phyloP scores from a whole-genome alignment of 2,888 invertebrate species.

The Cistogaster globosa region DNA sequence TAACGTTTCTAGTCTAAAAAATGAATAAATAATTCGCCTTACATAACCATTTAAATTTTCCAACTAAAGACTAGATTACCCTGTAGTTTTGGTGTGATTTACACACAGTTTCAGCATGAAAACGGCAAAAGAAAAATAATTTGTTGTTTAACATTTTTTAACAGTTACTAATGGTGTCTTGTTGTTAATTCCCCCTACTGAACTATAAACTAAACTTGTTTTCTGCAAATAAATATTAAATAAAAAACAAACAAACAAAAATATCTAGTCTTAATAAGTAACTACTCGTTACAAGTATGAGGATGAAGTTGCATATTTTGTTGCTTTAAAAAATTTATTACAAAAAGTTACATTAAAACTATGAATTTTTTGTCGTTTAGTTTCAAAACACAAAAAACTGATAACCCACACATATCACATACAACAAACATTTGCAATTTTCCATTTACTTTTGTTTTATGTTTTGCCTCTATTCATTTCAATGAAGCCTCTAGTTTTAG shows the following conservation, averaged over 20 bases:
- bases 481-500: slow-evolving; percentile 19
- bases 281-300: neutral
- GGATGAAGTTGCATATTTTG: slow-evolving; percentile 34
- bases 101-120: slow-evolving; percentile 35
- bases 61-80: neutral
- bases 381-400: neutral
- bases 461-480: neutral
- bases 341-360: neutral
- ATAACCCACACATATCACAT: slow-evolving; percentile 28
- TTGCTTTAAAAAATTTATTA: no score
- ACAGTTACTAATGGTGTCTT: slow-evolving; percentile 17
- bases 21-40: no score
- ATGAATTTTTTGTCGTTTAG: slow-evolving; percentile 30
- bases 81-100: slow-evolving; percentile 21
- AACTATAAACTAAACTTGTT: slow-evolving; percentile 46
- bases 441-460: neutral
- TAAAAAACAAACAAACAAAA: neutral
- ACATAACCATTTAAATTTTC: no score
- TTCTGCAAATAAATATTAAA: neutral
- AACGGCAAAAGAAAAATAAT: slow-evolving; percentile 11
- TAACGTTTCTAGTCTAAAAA: no score
- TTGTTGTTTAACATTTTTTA: slow-evolving; percentile 19
- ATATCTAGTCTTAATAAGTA: neutral
- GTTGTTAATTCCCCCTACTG: slow-evolving; percentile 39
- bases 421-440: slow-evolving; percentile 17